Evolutionary conservation across 2,797 vertebrate genomes (phyloP), one percentile per base, ranked within the genome.

Genomic region (Loriculus beryllinus): DNA sequence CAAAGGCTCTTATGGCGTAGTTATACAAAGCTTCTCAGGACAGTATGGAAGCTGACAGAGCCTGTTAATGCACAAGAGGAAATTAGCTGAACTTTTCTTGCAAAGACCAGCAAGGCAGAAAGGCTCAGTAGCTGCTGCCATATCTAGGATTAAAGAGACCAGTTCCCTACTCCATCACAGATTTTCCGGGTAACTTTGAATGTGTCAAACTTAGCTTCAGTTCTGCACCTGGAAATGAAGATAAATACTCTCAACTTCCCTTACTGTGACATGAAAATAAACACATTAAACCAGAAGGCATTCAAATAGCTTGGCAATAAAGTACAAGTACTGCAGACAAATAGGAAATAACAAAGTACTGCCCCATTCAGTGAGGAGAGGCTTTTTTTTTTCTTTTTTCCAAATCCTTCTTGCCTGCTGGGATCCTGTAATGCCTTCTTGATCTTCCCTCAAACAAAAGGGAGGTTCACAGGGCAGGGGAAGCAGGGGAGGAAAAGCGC

Each of bases 341-440:
- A 90, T 90, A 88, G 93, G 95, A 96, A 95, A 93, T 90, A 95
- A 94, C 93, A 86, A 94, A 95, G 93, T 52, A 63, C 92, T 88
- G 80, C 88, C 78, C 93, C 81, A 64, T 87, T 95, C 86, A 67
- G 42, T 1, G 1, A 85, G 43, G 69, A 57, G 77, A 82, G 92
- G 51, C 72, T 57, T 11, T 35, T 33, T 45, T 39, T 64, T 43
- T 45, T 54, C 20, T 54, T 71, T 59, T 70, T 49, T 6, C 75
- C 59, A 83, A 88, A 81, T 35, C 90, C 39, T 49, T 75, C 85
- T 88, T 88, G 85, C 77, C 79, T 93, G 92, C 74, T 92, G 78
- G 39, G 87, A 92, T 78, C 91, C 1, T 9, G 60, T 81, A 84
- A 33, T 10, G 86, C 64, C 71, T 90, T 57, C 10, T 1, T 57